Percentiles rank a stretch among this genome's conserved stretches.
phyloP scores from a whole-genome alignment of 2,888 invertebrate species.

The Mayetiola destructor region DNA sequence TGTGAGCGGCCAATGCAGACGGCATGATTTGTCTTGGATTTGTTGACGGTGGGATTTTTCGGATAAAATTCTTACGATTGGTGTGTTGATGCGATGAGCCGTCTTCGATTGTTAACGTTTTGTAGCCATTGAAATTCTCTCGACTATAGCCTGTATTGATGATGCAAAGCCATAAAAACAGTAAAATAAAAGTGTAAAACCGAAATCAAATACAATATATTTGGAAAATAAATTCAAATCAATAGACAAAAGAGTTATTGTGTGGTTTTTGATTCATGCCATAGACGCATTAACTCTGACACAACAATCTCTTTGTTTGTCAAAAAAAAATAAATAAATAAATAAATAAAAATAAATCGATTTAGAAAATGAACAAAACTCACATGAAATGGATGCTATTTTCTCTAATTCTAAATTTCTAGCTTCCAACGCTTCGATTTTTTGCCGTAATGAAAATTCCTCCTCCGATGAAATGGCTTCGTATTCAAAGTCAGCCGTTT shows the following conservation, averaged over 20 bases:
- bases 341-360: neutral
- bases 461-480: conserved; percentile 34
- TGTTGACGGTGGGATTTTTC: neutral
- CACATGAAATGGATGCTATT: conserved; percentile 28
- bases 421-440: conserved; percentile 32
- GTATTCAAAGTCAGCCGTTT: conserved; percentile 24
- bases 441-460: conserved; percentile 29
- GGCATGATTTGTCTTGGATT: neutral
- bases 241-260: neutral
- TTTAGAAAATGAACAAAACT: neutral
- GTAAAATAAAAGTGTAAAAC: neutral
- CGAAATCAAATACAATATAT: neutral
- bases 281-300: neutral
- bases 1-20: neutral
- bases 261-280: neutral
- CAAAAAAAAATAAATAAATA: neutral
- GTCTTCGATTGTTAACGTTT: neutral
- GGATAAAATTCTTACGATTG: neutral
- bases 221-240: neutral
- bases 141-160: neutral
- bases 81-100: neutral
- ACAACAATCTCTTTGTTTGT: neutral
- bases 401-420: conserved; percentile 33
- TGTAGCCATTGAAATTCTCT: too few relatives aligned
- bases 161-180: neutral